Evolutionary conservation across 2,113 vertebrate genomes (phyloP).

Genomic region (Mormyrus iriodes): DNA sequence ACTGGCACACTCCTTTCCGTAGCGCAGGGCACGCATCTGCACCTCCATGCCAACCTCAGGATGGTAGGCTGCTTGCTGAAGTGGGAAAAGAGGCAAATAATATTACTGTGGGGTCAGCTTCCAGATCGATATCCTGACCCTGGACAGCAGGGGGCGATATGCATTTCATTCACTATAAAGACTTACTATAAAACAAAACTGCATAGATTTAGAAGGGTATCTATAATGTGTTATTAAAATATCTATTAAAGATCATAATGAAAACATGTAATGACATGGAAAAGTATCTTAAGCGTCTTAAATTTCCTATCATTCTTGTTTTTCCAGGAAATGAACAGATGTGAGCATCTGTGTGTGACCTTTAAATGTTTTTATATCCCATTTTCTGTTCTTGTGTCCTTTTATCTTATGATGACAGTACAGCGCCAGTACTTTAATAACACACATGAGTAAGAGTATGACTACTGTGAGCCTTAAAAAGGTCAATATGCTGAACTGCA

Average conservation of each 20-base stretch:
- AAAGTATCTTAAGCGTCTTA: background rate
- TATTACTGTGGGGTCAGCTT: background rate
- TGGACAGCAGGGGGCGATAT: background rate
- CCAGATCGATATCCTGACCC: background rate
- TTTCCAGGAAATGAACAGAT: background rate
- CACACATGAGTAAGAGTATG: background rate
- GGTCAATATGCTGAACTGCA: background rate
- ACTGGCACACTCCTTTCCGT: constrained; percentile 81
- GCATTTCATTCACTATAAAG: background rate
- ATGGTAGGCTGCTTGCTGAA: constrained; percentile 87
- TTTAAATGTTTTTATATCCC: background rate
- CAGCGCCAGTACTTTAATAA: background rate
- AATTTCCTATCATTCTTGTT: background rate
- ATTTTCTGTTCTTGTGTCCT: background rate
- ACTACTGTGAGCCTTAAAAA: background rate
- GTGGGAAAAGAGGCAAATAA: background rate
- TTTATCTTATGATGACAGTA: background rate
- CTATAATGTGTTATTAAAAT: background rate
- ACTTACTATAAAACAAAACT: background rate
- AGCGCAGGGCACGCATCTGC: constrained; percentile 78
- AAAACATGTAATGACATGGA: background rate
- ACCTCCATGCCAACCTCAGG: constrained; percentile 82
- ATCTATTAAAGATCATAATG: background rate
- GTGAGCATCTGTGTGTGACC: background rate
- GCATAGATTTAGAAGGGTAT: background rate